phyloP scores from a whole-genome alignment of 2,797 vertebrate species.

The Notolabrus celidotus region DNA sequence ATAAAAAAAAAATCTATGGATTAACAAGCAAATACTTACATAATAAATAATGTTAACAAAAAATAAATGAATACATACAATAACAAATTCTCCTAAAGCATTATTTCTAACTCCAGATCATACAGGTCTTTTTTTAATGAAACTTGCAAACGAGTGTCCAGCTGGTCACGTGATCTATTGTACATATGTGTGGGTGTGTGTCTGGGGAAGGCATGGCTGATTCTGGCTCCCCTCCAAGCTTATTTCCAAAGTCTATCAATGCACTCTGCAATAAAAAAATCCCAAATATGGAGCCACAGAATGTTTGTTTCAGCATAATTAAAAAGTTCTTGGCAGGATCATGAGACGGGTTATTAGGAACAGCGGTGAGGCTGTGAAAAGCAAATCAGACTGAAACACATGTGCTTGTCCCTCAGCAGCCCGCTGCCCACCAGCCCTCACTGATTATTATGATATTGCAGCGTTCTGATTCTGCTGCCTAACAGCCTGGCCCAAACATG shows the following conservation, averaged over 20 bases:
- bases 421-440: constrained; percentile 44
- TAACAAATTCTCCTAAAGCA: too few species aligned
- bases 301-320: constrained; percentile 76
- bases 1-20: too few species aligned
- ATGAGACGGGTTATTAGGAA: constrained; percentile 71
- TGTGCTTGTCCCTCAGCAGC: constrained; percentile 44
- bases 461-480: constrained; percentile 49
- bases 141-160: constrained; percentile 10
- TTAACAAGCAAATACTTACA: too few species aligned
- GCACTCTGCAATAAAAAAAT: constrained; percentile 56
- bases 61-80: too few species aligned
- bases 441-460: constrained; percentile 57
- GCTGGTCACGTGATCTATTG: constrained; percentile 8
- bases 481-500: constrained; percentile 46
- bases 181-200: constrained; percentile 10
- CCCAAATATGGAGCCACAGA: constrained; percentile 63
- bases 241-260: constrained; percentile 65
- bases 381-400: constrained; percentile 58
- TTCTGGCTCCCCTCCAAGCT: constrained; percentile 61
- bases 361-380: constrained; percentile 56
- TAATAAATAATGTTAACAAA: too few species aligned
- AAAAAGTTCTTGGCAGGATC: constrained; percentile 70
- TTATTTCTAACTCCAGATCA: constrained; percentile 25
- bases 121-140: constrained; percentile 40
- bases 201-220: constrained; percentile 29